These are phyloP conservation scores for Physella acuta DNA, from an alignment of 1,140 invertebrate species.

Conservation along the genomic window DNA sequence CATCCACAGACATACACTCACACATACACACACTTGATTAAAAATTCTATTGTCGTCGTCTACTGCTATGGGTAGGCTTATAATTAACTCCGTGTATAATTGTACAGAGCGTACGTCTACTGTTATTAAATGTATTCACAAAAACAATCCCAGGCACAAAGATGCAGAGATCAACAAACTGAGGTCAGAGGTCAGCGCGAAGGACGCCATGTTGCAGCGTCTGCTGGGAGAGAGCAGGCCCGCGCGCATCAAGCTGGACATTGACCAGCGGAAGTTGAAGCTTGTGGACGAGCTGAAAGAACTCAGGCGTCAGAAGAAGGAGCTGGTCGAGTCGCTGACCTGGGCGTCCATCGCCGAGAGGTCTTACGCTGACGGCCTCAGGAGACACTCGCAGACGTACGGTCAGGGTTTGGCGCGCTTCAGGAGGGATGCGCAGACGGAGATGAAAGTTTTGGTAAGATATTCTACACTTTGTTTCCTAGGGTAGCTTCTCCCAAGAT, in stretches of 20 bases:
- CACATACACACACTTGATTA: too few species aligned
- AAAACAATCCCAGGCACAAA: conserved; percentile 23
- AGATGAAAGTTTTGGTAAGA: conserved; percentile 39
- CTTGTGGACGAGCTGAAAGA: conserved; percentile 33
- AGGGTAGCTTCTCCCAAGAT: too few species aligned
- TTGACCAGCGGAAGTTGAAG: conserved; percentile 24
- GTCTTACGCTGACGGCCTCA: conserved; percentile 27
- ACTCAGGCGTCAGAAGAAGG: conserved; percentile 32
- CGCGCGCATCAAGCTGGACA: conserved; percentile 12
- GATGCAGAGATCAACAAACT: conserved; percentile 37
- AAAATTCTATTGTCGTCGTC: too few species aligned
- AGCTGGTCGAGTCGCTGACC: conserved; percentile 33
- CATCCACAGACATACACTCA: too few species aligned
- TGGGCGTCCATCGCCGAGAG: conserved; percentile 24
- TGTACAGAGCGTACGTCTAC: not conserved
- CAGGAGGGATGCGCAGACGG: conserved; percentile 29
- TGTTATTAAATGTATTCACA: not conserved
- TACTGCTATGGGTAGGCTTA: too few species aligned
- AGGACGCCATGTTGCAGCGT: conserved; percentile 30
- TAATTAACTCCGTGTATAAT: too few species aligned
- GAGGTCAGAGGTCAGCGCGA: conserved; percentile 29
- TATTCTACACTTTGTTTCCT: too few species aligned
- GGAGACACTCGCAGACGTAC: conserved; percentile 27
- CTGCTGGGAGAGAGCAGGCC: conserved; percentile 26
- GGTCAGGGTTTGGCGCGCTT: conserved; percentile 35